phyloP scores from a whole-genome alignment of 2,113 vertebrate genomes.

The Larimichthys polyactis region DNA sequence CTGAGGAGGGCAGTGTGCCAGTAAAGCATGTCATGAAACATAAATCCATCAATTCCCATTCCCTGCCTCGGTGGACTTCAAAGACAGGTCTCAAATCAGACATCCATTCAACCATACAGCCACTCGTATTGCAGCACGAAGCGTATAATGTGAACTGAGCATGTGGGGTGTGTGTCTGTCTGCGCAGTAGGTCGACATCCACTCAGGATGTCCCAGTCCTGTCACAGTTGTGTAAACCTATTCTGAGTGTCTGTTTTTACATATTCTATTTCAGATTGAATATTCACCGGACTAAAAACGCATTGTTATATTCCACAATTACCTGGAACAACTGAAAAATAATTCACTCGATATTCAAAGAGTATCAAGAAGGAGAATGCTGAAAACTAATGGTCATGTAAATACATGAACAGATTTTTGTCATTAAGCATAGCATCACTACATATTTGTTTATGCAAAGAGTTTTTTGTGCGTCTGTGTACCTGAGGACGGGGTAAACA shows the following conservation, averaged over 20 bases:
- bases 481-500: not conserved
- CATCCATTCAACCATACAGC: slow-evolving; percentile 55
- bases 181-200: slow-evolving; percentile 33
- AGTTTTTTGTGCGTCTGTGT: not conserved
- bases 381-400: not conserved
- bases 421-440: not conserved
- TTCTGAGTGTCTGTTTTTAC: not conserved
- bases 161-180: slow-evolving; percentile 32
- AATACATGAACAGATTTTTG: not conserved
- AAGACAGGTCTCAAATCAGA: slow-evolving; percentile 69
- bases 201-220: slow-evolving; percentile 32
- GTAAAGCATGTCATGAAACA: slow-evolving; percentile 75
- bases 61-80: slow-evolving; percentile 70
- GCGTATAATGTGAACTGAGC: slow-evolving; percentile 44
- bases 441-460: not conserved
- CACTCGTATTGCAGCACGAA: slow-evolving; percentile 44
- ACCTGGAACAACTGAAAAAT: too few species aligned
- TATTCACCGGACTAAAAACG: not conserved
- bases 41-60: slow-evolving; percentile 73
- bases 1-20: slow-evolving; percentile 66
- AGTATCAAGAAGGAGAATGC: not conserved
- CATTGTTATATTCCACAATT: too few species aligned
- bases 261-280: not conserved
- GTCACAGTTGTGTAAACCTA: not conserved
- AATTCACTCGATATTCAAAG: not conserved